Evolutionary conservation across 2,113 vertebrate species (phyloP).

Genomic region (Colinus virginianus): DNA sequence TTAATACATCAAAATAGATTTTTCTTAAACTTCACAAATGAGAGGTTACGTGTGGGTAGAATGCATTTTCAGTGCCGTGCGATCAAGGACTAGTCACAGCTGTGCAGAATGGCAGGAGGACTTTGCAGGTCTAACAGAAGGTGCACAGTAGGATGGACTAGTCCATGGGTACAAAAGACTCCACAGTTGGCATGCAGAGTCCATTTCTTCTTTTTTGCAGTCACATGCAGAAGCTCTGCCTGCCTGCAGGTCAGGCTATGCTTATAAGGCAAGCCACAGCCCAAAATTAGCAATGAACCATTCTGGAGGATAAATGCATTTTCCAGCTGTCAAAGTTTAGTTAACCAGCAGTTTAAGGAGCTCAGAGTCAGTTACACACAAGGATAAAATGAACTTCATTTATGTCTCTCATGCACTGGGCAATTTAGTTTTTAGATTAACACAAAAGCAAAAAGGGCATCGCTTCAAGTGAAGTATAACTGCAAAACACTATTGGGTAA

Average conservation of each 20-base stretch:
- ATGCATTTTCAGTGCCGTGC: background rate
- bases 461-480: constrained; percentile 71
- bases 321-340: constrained; percentile 58
- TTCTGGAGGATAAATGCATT: constrained; percentile 56
- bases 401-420: constrained; percentile 68
- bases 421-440: constrained; percentile 79
- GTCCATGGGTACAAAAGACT: background rate
- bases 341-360: constrained; percentile 64
- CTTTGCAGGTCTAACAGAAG: background rate
- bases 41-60: constrained; percentile 15
- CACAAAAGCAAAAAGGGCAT: constrained; percentile 54
- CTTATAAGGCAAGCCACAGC: background rate
- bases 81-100: background rate
- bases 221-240: background rate
- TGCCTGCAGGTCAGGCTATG: background rate
- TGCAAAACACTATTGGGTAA: constrained; percentile 61
- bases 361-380: constrained; percentile 38
- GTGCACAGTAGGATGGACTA: background rate
- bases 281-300: background rate
- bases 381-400: constrained; percentile 71
- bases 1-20: constrained; percentile 37
- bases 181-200: background rate
- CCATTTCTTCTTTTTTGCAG: accelerated
- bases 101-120: background rate
- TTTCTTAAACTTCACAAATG: background rate